Percentiles rank a stretch among this genome's conserved stretches.
Conservation (phyloP, 2,888 invertebrate genomes). For the Leucania comma region DNA sequence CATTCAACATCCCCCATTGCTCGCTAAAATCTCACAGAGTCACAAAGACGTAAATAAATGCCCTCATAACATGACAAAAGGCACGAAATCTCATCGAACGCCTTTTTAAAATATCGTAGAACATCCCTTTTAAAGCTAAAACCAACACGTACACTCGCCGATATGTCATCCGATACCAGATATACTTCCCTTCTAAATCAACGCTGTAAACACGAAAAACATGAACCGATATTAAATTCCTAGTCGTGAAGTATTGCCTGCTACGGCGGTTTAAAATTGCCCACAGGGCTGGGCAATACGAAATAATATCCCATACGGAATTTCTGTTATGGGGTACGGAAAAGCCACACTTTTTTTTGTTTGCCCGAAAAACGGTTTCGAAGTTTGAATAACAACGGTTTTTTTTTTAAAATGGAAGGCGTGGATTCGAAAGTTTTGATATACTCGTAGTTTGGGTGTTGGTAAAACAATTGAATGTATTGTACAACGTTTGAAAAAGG, state of each 20-base stretch:
- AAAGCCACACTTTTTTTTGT: background rate
- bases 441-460: background rate
- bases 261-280: conserved; percentile 60
- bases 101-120: background rate
- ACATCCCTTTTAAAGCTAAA: conserved; percentile 8
- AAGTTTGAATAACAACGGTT: conserved; percentile 19
- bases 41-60: conserved; percentile 22
- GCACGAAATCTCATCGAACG: conserved; percentile 2
- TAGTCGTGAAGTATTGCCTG: conserved; percentile 58
- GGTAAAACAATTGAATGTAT: conserved; percentile 17
- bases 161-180: conserved; percentile 49
- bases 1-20: background rate
- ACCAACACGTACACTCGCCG: conserved; percentile 16
- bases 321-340: conserved; percentile 10
- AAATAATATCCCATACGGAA: conserved; percentile 17
- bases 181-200: conserved; percentile 54
- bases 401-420: conserved; percentile 12
- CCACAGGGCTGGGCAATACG: conserved; percentile 26
- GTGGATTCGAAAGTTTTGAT: conserved; percentile 3
- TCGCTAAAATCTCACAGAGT: background rate
- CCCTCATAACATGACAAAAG: conserved; percentile 25
- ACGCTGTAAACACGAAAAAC: conserved; percentile 65
- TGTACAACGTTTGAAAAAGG: conserved; percentile 24
- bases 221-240: conserved; percentile 65
- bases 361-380: conserved; percentile 7